Percentiles rank a stretch among this genome's conserved stretches.
Conservation (phyloP, 2,888 invertebrate species). For the Stenichneumon culpator region DNA sequence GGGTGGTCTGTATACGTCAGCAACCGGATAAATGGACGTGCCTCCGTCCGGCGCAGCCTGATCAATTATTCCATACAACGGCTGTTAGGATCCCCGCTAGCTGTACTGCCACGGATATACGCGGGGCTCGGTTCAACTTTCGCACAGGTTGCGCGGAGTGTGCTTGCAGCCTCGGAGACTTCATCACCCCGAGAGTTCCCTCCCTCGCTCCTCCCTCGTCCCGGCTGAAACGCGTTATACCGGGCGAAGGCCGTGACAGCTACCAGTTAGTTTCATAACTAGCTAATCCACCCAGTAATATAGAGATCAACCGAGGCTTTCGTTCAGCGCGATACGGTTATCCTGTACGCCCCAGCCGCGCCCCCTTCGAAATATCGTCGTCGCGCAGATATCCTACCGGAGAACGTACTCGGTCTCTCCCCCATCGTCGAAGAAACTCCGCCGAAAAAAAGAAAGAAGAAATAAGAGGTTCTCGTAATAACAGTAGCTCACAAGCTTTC, state of each 20-base stretch:
- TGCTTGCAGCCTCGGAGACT: constrained; percentile 47
- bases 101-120: constrained; percentile 36
- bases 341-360: constrained; percentile 6
- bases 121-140: constrained; percentile 53
- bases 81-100: constrained; percentile 55
- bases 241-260: constrained; percentile 49
- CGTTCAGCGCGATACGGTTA: constrained; percentile 19
- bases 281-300: constrained; percentile 82
- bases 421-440: constrained; percentile 19
- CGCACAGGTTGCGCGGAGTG: not conserved
- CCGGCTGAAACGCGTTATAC: constrained; percentile 54
- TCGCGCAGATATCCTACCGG: constrained; percentile 65
- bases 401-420: not conserved
- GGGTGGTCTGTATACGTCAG: constrained; percentile 38
- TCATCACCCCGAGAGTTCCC: constrained; percentile 48
- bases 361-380: constrained; percentile 47
- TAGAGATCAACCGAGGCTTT: constrained; percentile 77
- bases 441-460: not conserved
- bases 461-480: constrained; percentile 53
- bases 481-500: constrained; percentile 41
- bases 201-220: not conserved
- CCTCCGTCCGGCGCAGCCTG: constrained; percentile 63
- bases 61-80: constrained; percentile 76
- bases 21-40: constrained; percentile 65
- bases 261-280: constrained; percentile 80